phyloP scores from a whole-genome alignment of 2,888 invertebrate species.

The Lithophane leautieri region DNA sequence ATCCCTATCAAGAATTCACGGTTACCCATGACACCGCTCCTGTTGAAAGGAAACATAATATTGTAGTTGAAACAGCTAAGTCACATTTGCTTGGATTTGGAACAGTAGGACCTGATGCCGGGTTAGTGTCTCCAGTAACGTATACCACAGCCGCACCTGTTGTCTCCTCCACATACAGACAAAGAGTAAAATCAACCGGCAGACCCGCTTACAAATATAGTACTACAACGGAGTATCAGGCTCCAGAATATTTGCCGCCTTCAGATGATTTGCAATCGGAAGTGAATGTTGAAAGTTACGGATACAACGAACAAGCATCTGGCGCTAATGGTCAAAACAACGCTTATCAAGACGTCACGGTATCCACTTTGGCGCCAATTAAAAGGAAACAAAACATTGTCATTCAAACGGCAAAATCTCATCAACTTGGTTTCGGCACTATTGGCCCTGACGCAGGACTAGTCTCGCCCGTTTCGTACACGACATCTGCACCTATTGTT shows the following conservation, averaged over 20 bases:
- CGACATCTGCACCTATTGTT: constrained; percentile 78
- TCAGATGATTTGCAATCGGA: constrained; percentile 69
- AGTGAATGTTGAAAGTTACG: constrained; percentile 74
- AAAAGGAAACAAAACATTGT: constrained; percentile 83
- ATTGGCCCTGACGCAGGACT: constrained; percentile 82
- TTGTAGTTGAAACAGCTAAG: constrained; percentile 85
- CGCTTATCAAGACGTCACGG: constrained; percentile 72
- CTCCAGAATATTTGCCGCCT: constrained; percentile 84
- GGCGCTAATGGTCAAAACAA: constrained; percentile 72
- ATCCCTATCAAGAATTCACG: constrained; percentile 79
- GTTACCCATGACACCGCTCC: constrained; percentile 69
- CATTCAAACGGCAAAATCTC: constrained; percentile 82
- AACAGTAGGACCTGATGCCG: constrained; percentile 86
- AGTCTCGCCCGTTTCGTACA: constrained; percentile 80
- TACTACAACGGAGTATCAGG: constrained; percentile 78
- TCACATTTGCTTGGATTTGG: constrained; percentile 86
- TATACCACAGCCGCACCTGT: constrained; percentile 80
- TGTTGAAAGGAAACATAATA: constrained; percentile 81
- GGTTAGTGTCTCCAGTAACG: constrained; percentile 80
- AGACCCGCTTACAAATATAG: constrained; percentile 74
- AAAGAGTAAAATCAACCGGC: constrained; percentile 74
- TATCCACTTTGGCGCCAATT: constrained; percentile 71
- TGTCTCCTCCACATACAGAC: constrained; percentile 75
- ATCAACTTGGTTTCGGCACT: constrained; percentile 81
- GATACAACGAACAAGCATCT: constrained; percentile 71